These are phyloP conservation scores for Stratiomys singularior DNA, from an alignment of 2,888 invertebrate genomes.

Conservation along the genomic window DNA sequence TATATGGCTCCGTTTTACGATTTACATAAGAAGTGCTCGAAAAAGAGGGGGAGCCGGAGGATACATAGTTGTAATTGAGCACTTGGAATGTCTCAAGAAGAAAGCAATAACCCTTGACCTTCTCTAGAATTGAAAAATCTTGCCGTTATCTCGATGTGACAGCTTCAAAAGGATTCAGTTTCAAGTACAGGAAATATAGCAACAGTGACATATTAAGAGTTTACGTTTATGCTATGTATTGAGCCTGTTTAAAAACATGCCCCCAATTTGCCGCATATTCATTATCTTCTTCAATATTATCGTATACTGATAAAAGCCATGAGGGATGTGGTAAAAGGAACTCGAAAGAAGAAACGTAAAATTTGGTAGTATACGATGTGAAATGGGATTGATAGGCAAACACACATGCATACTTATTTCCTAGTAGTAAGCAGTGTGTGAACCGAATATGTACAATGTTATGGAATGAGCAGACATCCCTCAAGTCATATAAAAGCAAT, in stretches of 20 bases:
- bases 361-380: not conserved
- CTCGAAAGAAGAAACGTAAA: not conserved
- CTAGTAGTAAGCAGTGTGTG: no score
- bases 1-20: no score
- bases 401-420: not conserved
- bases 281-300: not conserved
- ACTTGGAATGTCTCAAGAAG: slow-evolving; percentile 1
- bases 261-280: no score
- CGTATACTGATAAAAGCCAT: not conserved
- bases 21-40: not conserved
- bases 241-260: no score
- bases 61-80: not conserved
- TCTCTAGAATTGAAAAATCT: not conserved
- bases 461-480: no score
- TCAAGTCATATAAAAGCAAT: no score
- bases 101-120: slow-evolving; percentile 7
- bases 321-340: not conserved
- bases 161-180: no score
- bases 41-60: not conserved
- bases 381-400: not conserved
- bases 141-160: slow-evolving; percentile 23
- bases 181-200: no score
- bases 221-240: no score
- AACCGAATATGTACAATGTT: no score
- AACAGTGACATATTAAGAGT: no score